Conservation (phyloP, 2,797 vertebrate species). For the Scleropages formosus region DNA sequence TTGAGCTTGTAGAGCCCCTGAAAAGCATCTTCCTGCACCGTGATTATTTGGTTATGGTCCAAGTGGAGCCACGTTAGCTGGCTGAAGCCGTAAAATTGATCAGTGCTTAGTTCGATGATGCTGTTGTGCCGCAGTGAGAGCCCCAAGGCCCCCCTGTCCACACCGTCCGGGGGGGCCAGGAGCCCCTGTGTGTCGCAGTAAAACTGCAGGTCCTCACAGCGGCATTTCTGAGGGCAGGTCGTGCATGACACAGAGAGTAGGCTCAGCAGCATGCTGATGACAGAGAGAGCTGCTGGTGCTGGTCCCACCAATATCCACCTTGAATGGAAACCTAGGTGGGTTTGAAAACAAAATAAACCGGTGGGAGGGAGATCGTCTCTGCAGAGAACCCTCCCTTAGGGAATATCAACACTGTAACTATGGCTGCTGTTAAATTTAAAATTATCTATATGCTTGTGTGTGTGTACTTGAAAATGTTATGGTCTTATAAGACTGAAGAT, state of each 20-base stretch:
- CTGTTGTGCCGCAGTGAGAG: conserved; percentile 97
- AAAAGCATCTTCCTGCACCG: conserved; percentile 95
- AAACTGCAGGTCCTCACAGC: conserved; percentile 99
- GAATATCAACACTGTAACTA: background rate
- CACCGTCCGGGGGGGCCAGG: conserved; percentile 92
- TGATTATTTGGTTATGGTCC: conserved; percentile 98
- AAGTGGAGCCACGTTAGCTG: conserved; percentile 98
- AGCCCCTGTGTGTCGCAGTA: conserved; percentile 99
- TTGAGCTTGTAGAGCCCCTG: conserved; percentile 99
- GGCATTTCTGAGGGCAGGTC: conserved; percentile 99
- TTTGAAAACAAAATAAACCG: conserved; percentile 75
- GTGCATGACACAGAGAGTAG: conserved; percentile 94
- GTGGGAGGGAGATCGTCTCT: conserved; percentile 41
- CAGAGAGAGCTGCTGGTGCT: conserved; percentile 95
- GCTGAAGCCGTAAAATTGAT: conserved; percentile 96
- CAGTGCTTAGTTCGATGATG: conserved; percentile 91
- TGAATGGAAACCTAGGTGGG: conserved; percentile 98
- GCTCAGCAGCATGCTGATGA: conserved; percentile 97
- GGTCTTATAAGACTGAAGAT: background rate
- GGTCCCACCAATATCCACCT: conserved; percentile 99
- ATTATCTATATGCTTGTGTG: conserved; percentile 3
- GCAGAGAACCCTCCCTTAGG: background rate
- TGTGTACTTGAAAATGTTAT: conserved; percentile 16
- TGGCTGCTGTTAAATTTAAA: conserved; percentile 15
- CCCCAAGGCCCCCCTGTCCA: conserved; percentile 94